These are phyloP conservation scores for Philereme vetulata DNA, from an alignment of 2,888 invertebrate genomes.

Conservation along the genomic window DNA sequence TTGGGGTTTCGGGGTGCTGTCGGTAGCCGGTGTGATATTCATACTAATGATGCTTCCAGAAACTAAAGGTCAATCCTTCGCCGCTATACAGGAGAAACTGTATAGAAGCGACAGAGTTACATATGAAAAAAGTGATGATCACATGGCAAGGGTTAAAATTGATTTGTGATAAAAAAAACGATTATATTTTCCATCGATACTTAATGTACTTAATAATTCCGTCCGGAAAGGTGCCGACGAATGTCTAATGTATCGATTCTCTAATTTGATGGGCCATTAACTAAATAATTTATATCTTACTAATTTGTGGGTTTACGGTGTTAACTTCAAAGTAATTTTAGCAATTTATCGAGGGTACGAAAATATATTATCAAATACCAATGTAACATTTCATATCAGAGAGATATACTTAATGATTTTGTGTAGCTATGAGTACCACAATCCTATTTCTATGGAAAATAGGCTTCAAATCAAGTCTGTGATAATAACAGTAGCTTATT, in stretches of 20 bases:
- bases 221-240: constrained; percentile 17
- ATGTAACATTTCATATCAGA: too few relatives aligned
- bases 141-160: constrained; percentile 65
- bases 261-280: not conserved
- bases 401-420: not conserved
- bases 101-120: constrained; percentile 66
- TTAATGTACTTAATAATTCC: constrained; percentile 19
- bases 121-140: constrained; percentile 65
- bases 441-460: not conserved
- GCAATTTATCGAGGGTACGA: too few relatives aligned
- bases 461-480: constrained; percentile 21
- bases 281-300: not conserved
- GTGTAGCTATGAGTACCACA: constrained; percentile 6
- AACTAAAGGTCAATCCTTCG: constrained; percentile 85
- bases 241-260: constrained; percentile 3
- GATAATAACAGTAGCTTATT: constrained; percentile 15
- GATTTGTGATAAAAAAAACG: constrained; percentile 46
- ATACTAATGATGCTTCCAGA: constrained; percentile 81
- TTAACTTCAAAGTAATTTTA: too few relatives aligned
- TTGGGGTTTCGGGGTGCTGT: constrained; percentile 80
- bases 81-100: constrained; percentile 81
- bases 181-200: constrained; percentile 30
- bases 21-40: constrained; percentile 79
- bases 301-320: too few relatives aligned
- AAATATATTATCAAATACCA: not conserved